Base-by-base conservation (phyloP, 1,140 invertebrate genomes). In the Leptinotarsa texana region DNA sequence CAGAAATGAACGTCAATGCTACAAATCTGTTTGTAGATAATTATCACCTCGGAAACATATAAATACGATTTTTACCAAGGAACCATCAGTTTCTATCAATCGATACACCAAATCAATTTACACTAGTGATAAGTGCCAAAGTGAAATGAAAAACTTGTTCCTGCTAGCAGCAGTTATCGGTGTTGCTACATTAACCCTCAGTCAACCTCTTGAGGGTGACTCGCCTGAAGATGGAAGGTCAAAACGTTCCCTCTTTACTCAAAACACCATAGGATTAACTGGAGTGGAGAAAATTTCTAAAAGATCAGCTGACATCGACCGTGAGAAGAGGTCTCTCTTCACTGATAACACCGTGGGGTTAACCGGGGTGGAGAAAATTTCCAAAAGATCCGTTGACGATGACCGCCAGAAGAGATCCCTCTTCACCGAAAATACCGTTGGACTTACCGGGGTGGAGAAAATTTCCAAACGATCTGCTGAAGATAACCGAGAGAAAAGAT, bases 351-450 rank as follows among this genome's bases (percentile, higher is more conserved):
- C 27, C n/a, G 47, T 77, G 27, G 73, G 73, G 0, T 18, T 76
- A 11, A 72, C 73, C 47, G 78, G 78, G 0, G 70, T 74, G 61
- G 78, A 79, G 42, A 79, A 75, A 61, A 79, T 79, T 13, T 76
- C 78, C 17, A 78, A 78, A 65, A 49, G 77, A 48, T 72, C 75
- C n/a, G 69, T 61, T 8, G 27, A 74, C 3, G 49, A 33, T 49
- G 75, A 74, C 6, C 48, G 51, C 18, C 61, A 70, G 33, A 78
- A 78, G 69, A 72, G 77, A 15, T 78, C 77, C 6, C 62, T 79
- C 5, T 77, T 75, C 49, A 79, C 78, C 8, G 75, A 79, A 47
- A 75, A 74, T 47, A 63, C 47, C 33, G 57, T 77, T 65, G 73
- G 73, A 5, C 51, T 76, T 11, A 72, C 73, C 57, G 78, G 78